Conservation (phyloP, 1,140 invertebrate genomes). For the Argopecten irradians region DNA sequence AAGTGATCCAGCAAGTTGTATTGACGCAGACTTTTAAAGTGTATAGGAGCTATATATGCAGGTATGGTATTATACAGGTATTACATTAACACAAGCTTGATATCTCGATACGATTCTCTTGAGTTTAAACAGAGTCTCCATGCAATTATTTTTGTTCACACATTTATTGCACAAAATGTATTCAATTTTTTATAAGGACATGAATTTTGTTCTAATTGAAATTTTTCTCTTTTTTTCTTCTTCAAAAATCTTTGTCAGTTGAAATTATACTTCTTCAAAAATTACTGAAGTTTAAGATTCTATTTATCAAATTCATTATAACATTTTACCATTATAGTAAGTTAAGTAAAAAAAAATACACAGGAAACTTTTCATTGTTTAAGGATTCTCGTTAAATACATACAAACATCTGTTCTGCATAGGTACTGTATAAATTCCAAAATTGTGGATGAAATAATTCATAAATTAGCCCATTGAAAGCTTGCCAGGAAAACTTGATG, state of each 20-base stretch:
- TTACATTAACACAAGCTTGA: not conserved
- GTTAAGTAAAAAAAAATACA: not conserved
- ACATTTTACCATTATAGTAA: no score
- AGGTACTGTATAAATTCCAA: not conserved
- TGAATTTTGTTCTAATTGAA: no score
- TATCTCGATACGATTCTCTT: not conserved
- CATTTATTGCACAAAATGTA: not conserved
- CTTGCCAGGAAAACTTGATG: not conserved
- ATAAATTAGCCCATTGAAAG: not conserved
- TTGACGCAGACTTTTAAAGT: not conserved
- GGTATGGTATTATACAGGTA: not conserved
- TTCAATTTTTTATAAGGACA: no score
- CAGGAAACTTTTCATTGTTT: not conserved
- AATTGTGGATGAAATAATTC: not conserved
- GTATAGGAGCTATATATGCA: not conserved
- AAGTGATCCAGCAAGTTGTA: constrained; percentile 9
- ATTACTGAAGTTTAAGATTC: not conserved
- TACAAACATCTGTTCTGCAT: no score
- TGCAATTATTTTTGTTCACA: not conserved
- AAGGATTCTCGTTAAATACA: no score
- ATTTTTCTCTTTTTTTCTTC: no score
- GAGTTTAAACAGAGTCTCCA: not conserved
- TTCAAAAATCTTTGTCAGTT: no score
- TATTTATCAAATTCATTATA: not conserved
- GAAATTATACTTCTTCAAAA: no score